These are phyloP conservation scores for Montipora sp. DNA, from an alignment of 64 coral and sea anemone species.

Conservation along the genomic window DNA sequence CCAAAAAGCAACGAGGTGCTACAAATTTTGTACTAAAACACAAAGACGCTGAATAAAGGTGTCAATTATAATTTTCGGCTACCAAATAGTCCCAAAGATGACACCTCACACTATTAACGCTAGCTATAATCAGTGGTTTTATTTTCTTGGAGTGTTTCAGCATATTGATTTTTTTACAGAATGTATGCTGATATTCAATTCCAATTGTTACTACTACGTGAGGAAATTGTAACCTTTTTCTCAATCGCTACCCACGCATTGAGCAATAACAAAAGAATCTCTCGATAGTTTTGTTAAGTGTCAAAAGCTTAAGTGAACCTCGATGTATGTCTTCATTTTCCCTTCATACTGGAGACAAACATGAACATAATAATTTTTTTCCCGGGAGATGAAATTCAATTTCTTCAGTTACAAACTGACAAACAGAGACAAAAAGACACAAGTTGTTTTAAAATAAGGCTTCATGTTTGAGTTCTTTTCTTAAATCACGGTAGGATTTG, in stretches of 20 bases:
- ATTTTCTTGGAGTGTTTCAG: background rate
- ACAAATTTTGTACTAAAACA: background rate
- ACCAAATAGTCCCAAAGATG: background rate
- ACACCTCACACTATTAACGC: background rate
- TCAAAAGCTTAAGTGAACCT: background rate
- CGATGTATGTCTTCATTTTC: slow-evolving; percentile 27
- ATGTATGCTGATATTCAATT: background rate
- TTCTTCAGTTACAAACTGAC: background rate
- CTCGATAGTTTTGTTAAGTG: slow-evolving; percentile 33
- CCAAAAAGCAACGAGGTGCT: background rate
- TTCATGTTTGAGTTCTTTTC: background rate
- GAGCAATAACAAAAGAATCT: background rate
- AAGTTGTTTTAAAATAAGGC: background rate
- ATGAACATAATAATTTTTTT: background rate
- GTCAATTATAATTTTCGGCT: background rate
- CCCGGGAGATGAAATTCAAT: background rate
- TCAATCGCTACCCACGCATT: background rate
- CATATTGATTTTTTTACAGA: background rate
- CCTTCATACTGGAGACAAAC: background rate
- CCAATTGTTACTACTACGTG: background rate
- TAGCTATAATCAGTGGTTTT: slow-evolving; percentile 5
- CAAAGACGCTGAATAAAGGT: background rate
- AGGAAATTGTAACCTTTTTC: background rate
- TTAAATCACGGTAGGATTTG: background rate
- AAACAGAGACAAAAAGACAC: too few relatives aligned